Conservation (phyloP, 37 sponge, comb jelly and placozoan genomes). For the Beroe ovata region DNA sequence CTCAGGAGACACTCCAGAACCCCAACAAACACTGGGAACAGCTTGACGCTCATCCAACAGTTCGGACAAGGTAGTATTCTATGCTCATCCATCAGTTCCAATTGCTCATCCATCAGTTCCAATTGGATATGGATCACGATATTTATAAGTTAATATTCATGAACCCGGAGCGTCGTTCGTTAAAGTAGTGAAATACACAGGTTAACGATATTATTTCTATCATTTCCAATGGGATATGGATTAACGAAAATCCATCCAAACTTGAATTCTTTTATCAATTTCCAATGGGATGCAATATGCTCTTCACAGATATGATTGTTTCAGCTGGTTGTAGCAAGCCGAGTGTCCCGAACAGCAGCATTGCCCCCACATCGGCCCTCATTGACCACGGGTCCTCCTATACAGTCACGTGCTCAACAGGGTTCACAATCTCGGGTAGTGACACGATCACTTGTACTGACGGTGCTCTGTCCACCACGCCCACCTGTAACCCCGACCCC, state of each 20-base stretch:
- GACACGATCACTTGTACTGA: neutral
- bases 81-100: too few species aligned
- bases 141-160: too few species aligned
- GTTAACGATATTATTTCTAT: too few species aligned
- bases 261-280: too few species aligned
- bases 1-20: conserved; percentile 28
- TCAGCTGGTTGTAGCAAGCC: conserved; percentile 35
- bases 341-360: neutral
- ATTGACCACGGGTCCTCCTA: neutral
- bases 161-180: too few species aligned
- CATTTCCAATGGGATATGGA: too few species aligned
- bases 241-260: too few species aligned
- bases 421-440: neutral
- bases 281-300: too few species aligned
- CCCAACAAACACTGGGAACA: neutral
- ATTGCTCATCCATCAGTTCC: too few species aligned
- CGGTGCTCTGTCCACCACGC: neutral
- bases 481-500: neutral
- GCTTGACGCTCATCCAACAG: conserved; percentile 29
- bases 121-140: too few species aligned
- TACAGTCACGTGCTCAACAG: neutral
- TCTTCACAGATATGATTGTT: too few species aligned
- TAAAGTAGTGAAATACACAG: too few species aligned
- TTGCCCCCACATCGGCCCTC: neutral
- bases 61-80: neutral